Conservation (phyloP, 2,113 vertebrate genomes). For the Pomatostomus ruficeps region DNA sequence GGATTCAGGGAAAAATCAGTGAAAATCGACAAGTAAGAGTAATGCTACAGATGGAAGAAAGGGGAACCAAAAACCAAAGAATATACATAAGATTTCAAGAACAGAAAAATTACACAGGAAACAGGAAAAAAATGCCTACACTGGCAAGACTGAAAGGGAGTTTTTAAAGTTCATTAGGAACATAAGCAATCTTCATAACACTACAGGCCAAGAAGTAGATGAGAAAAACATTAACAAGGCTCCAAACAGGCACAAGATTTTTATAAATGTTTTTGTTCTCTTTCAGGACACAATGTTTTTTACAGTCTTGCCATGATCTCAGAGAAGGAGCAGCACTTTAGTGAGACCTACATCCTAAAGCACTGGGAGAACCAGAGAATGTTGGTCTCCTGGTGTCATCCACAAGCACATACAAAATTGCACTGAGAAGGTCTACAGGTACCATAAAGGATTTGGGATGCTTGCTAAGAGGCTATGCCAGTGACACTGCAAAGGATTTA, state of each 20-base stretch:
- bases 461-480: background rate
- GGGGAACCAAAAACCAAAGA: background rate
- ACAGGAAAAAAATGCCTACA: background rate
- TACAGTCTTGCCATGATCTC: background rate
- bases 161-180: background rate
- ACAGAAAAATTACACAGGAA: background rate
- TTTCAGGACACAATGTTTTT: background rate
- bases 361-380: background rate
- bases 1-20: background rate
- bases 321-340: background rate
- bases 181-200: background rate
- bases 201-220: background rate
- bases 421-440: background rate
- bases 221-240: background rate
- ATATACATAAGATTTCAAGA: background rate
- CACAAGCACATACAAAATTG: background rate
- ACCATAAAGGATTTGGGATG: background rate
- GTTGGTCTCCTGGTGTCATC: background rate
- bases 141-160: background rate
- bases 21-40: background rate
- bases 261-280: background rate
- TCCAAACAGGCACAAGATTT: background rate
- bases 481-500: background rate
- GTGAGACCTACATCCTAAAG: background rate
- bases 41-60: background rate